phyloP scores from a whole-genome alignment of 1,140 invertebrate genomes.

The Centruroides sculpturatus region DNA sequence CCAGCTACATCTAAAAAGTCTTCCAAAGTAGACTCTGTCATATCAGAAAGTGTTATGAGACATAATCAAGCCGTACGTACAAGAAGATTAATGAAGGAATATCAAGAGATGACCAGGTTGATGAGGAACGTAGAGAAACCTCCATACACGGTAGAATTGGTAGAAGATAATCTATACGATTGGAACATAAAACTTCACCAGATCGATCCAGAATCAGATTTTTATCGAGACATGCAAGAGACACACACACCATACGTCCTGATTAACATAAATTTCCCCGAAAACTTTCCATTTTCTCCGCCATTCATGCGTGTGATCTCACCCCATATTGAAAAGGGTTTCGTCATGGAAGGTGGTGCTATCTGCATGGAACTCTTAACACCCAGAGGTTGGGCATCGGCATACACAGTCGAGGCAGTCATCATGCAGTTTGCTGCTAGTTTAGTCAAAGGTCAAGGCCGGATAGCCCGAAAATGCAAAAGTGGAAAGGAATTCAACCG shows the following conservation, averaged over 20 bases:
- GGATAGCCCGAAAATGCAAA: constrained; percentile 50
- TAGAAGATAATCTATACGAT: constrained; percentile 85
- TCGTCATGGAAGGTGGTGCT: constrained; percentile 86
- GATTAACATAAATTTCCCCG: constrained; percentile 67
- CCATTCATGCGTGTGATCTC: constrained; percentile 88
- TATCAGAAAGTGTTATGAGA: constrained; percentile 1
- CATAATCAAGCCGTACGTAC: constrained; percentile 42
- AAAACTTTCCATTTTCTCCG: constrained; percentile 85
- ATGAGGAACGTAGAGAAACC: constrained; percentile 35
- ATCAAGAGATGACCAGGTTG: constrained; percentile 63
- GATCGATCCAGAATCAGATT: constrained; percentile 57
- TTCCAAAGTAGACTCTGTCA: neutral
- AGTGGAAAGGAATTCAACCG: constrained; percentile 61
- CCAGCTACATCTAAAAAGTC: constrained; percentile 1
- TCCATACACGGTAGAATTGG: constrained; percentile 74
- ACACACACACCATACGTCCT: constrained; percentile 58
- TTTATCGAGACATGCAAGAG: constrained; percentile 56
- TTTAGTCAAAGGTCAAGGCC: constrained; percentile 80
- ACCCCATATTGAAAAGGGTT: constrained; percentile 76
- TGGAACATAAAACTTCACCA: constrained; percentile 80
- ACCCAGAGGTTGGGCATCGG: constrained; percentile 81
- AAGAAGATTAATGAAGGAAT: constrained; percentile 81
- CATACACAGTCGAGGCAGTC: constrained; percentile 85
- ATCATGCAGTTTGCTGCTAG: constrained; percentile 80
- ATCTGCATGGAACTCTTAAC: constrained; percentile 94